Evolutionary conservation across 64 coral and sea anemone species (phyloP).

Genomic region (Montipora sp.): DNA sequence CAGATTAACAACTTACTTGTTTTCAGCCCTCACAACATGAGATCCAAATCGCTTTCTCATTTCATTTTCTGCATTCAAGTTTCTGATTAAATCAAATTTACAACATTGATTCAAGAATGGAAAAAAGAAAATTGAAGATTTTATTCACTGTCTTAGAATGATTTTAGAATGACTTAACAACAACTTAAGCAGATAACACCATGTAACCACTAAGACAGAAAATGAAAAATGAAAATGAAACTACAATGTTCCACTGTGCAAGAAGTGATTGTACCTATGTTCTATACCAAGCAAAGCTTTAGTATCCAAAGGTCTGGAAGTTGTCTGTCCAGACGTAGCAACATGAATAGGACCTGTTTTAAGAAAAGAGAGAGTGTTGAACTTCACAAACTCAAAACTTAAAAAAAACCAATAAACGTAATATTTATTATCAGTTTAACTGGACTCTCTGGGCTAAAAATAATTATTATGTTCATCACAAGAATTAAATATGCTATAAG

Average conservation of each 20-base stretch:
- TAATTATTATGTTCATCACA: too few relatives aligned
- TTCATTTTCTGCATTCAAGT: constrained; percentile 98
- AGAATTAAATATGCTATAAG: too few relatives aligned
- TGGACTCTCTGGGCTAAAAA: too few relatives aligned
- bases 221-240: too few relatives aligned
- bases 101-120: neutral
- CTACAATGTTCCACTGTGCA: neutral
- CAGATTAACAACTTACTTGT: constrained; percentile 45
- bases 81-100: constrained; percentile 36
- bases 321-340: neutral
- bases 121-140: neutral
- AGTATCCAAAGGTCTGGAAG: constrained; percentile 37
- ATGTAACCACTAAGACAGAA: too few relatives aligned
- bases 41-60: constrained; percentile 94
- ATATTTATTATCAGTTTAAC: too few relatives aligned
- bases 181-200: too few relatives aligned
- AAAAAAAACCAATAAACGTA: neutral
- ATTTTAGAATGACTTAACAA: too few relatives aligned
- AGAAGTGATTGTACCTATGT: constrained; percentile 44
- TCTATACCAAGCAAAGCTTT: constrained; percentile 71
- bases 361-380: neutral
- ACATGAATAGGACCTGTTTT: constrained; percentile 4
- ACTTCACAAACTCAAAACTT: too few relatives aligned
- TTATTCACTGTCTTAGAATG: too few relatives aligned
- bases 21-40: constrained; percentile 82